These are phyloP conservation scores for Cynoglossus semilaevis DNA, from an alignment of 2,113 vertebrate species.

Conservation along the genomic window DNA sequence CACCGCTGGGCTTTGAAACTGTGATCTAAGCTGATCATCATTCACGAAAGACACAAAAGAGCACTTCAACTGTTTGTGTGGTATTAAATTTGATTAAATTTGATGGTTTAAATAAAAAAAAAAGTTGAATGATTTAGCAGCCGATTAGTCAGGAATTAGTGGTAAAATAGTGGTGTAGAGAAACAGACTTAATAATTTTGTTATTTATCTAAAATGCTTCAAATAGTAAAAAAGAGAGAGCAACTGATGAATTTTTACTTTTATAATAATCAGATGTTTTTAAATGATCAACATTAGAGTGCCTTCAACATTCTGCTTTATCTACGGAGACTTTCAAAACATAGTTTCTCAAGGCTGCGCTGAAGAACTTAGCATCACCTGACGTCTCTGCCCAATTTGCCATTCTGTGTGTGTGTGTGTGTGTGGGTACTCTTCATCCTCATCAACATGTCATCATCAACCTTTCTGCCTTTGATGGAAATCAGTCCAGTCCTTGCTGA, in stretches of 20 bases:
- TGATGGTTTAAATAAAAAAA: too few relatives aligned
- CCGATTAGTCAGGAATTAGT: too few relatives aligned
- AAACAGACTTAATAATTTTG: too few relatives aligned
- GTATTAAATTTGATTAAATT: too few relatives aligned
- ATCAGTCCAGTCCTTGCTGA: conserved; percentile 35
- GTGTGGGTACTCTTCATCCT: conserved; percentile 15
- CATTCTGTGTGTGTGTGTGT: conserved; percentile 43
- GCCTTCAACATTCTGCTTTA: conserved; percentile 42
- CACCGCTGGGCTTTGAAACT: too few relatives aligned
- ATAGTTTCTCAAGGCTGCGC: conserved; percentile 61
- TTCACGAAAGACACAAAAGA: too few relatives aligned
- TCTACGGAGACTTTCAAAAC: conserved; percentile 52
- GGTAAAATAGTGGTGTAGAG: too few relatives aligned
- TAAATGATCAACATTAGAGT: conserved; percentile 67
- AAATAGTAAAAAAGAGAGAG: too few relatives aligned
- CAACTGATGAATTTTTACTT: conserved; percentile 8
- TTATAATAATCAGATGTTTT: conserved; percentile 34
- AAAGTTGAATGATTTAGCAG: too few relatives aligned
- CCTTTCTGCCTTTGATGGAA: conserved; percentile 20
- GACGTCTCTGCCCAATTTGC: conserved; percentile 41
- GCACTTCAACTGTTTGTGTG: too few relatives aligned
- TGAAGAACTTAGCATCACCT: conserved; percentile 40
- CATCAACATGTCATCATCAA: conserved; percentile 42
- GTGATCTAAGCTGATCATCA: too few relatives aligned
- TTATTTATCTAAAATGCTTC: too few relatives aligned